Evolutionary conservation across 2,888 invertebrate genomes (phyloP).

Genomic region (Pogonocherus hispidulus): DNA sequence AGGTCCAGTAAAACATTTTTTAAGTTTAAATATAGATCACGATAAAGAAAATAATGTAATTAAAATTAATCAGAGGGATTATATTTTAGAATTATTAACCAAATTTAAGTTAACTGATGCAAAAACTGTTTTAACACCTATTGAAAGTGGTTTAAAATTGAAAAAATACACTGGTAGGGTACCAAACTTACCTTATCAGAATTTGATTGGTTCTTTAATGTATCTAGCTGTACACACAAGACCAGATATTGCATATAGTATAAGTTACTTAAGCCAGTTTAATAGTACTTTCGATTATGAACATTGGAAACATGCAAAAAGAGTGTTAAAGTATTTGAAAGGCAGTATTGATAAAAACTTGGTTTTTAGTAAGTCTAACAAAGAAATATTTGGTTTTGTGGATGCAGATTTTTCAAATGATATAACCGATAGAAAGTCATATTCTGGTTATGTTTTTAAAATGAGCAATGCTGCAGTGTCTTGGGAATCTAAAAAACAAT

Average conservation of each 20-base stretch:
- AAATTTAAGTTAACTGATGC: constrained; percentile 22
- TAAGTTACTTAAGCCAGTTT: constrained; percentile 25
- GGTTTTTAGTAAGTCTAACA: background rate
- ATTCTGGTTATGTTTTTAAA: background rate
- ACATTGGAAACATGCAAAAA: background rate
- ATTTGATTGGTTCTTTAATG: constrained; percentile 37
- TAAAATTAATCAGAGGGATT: constrained; percentile 5
- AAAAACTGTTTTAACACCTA: constrained; percentile 30
- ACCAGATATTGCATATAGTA: constrained; percentile 39
- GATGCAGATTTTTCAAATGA: background rate
- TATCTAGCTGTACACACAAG: constrained; percentile 34
- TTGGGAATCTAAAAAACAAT: background rate
- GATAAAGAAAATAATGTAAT: background rate
- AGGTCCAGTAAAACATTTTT: constrained; percentile 8
- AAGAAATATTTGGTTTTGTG: background rate
- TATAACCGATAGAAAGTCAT: background rate
- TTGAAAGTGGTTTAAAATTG: constrained; percentile 28
- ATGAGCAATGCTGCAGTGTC: background rate
- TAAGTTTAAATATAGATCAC: constrained; percentile 1
- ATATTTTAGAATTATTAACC: constrained; percentile 13
- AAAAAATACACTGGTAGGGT: background rate
- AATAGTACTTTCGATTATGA: background rate
- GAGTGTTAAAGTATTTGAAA: background rate
- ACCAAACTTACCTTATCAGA: constrained; percentile 28
- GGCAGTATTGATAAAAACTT: background rate